Evolutionary conservation across 2,797 vertebrate species (phyloP), one percentile per base, ranked within the genome.

Genomic region (Craterocephalus amniculus): DNA sequence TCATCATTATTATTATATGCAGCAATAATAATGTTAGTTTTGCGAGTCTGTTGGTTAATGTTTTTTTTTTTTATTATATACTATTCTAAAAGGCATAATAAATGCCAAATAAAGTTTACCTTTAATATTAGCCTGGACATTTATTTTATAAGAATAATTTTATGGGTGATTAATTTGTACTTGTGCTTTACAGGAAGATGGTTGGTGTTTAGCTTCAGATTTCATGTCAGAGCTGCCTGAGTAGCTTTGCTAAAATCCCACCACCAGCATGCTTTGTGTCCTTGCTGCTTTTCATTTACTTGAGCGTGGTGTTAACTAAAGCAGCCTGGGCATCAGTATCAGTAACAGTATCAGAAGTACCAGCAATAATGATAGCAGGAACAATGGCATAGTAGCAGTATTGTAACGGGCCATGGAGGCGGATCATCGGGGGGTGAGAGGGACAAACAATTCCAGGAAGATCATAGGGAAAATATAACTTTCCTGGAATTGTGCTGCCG

Each of bases 401-500:
- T 93, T 94, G 93, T 94, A 94, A 89, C 90, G 84, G 92, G 88
- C 90, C 62, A 79, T 88, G 92, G 87, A 91, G 91, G 91, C 89
- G 90, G 94, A 92, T 92, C 93, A 90, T 87, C 78, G 22, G 92
- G 93, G 92, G 94, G 92, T 90, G 93, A 93, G 93, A 81, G 90
- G 81, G 78, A 92, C 90, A 92, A 93, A 95, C 94, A 95, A 95
- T 95, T 93, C 90, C 94, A 94, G 94, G 94, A 95, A 95, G 93
- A 94, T 93, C 90, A 94, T 95, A 94, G 94, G 93, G 94, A 95
- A 95, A 95, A 95, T 95, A 95, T 94, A 94, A 95, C 93, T 95
- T 95, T 95, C 94, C 94, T 95, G 93, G 92, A 93, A 95, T 95
- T 95, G 94, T 95, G 79, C 81, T 88, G 79, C 85, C 86, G 49